Conservation (phyloP, 2,113 vertebrate genomes). For the Neogale vison region DNA sequence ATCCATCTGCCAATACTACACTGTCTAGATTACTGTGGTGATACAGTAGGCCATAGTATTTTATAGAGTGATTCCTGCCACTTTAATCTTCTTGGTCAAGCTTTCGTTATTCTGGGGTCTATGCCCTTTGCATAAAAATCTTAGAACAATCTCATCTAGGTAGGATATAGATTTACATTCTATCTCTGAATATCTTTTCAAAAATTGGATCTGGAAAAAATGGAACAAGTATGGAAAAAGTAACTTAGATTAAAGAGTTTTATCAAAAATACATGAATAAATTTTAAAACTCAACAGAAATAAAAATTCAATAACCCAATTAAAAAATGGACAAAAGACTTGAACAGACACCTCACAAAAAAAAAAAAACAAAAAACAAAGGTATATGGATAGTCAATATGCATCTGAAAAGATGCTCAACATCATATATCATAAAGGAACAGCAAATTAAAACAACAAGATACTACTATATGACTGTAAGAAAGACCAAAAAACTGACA, state of each 20-base stretch:
- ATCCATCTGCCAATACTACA: background rate
- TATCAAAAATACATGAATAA: background rate
- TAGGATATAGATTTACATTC: background rate
- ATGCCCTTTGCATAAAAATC: background rate
- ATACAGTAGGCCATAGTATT: background rate
- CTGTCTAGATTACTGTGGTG: background rate
- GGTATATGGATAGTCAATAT: background rate
- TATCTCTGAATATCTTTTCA: background rate
- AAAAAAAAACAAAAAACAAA: too few species aligned
- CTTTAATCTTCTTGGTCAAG: background rate
- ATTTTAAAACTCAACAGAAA: background rate
- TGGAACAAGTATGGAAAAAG: background rate
- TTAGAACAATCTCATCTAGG: background rate
- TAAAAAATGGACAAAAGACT: background rate
- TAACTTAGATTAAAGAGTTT: background rate
- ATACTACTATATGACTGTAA: background rate
- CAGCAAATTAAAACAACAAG: background rate
- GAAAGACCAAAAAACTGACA: background rate
- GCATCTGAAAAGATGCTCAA: background rate
- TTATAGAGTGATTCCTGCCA: background rate
- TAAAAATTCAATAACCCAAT: background rate
- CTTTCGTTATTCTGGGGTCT: background rate
- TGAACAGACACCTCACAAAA: background rate
- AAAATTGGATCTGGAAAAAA: background rate
- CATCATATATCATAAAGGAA: background rate